These are phyloP conservation scores for Acronicta leporina DNA, from an alignment of 2,888 invertebrate species.

Conservation along the genomic window DNA sequence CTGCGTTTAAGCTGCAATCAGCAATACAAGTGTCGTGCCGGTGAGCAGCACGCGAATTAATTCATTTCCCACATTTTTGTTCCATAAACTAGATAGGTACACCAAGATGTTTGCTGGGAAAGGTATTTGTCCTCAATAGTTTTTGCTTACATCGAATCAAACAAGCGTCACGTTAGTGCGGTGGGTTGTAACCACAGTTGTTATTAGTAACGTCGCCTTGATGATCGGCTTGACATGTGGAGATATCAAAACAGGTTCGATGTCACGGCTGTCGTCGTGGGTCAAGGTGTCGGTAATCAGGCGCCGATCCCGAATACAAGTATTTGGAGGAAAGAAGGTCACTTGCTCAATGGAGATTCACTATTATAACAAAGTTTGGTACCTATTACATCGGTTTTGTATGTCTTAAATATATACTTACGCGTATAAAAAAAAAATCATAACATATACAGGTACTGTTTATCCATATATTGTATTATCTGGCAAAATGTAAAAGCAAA, in stretches of 20 bases:
- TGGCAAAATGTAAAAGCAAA: too few species aligned
- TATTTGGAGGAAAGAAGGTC: constrained; percentile 43
- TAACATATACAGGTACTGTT: too few species aligned
- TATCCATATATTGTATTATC: too few species aligned
- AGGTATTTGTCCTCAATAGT: constrained; percentile 65
- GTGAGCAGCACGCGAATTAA: constrained; percentile 28
- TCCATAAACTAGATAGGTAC: constrained; percentile 46
- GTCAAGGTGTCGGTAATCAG: constrained; percentile 66
- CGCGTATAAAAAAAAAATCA: too few species aligned
- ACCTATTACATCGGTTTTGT: constrained; percentile 1
- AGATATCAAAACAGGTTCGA: constrained; percentile 75
- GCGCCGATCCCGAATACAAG: constrained; percentile 48
- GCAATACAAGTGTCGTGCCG: constrained; percentile 41
- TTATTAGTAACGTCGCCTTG: constrained; percentile 41
- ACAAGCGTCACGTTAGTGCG: constrained; percentile 30
- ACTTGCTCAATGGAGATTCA: constrained; percentile 12
- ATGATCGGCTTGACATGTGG: constrained; percentile 59
- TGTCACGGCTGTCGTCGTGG: constrained; percentile 69
- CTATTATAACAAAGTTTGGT: constrained; percentile 14
- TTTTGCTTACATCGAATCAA: constrained; percentile 49
- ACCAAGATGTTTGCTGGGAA: constrained; percentile 67
- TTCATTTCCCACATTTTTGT: constrained; percentile 69
- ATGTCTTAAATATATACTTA: too few species aligned
- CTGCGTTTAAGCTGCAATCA: constrained; percentile 40
- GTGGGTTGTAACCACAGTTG: constrained; percentile 50